Evolutionary conservation across 2,113 vertebrate genomes (phyloP).

Genomic region (Oreochromis aureus): DNA sequence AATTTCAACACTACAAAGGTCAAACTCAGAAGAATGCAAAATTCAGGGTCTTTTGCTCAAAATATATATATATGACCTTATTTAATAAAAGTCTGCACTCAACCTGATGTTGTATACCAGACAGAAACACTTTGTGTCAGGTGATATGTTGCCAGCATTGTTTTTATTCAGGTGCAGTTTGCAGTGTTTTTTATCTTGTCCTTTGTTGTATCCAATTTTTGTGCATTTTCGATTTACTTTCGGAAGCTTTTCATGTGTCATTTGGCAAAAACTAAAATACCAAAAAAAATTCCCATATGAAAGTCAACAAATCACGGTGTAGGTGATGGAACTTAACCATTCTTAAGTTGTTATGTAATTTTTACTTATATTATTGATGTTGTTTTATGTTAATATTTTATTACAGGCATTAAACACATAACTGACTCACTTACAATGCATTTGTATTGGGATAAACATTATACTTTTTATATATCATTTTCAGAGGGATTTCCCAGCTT

Average conservation of each 20-base stretch:
- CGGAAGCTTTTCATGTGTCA: rapidly evolving
- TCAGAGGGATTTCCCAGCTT: not conserved
- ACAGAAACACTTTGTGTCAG: not conserved
- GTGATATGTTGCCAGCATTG: not conserved
- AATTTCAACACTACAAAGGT: not conserved
- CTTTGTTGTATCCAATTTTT: not conserved
- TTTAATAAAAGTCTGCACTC: not conserved
- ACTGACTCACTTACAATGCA: not conserved
- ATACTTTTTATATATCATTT: not conserved
- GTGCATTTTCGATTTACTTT: not conserved
- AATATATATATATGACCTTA: not conserved
- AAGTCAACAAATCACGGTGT: not conserved
- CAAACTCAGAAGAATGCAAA: not conserved
- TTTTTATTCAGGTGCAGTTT: not conserved
- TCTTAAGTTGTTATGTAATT: not conserved
- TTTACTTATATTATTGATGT: not conserved
- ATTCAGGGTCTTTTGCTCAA: not conserved
- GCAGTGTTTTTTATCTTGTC: not conserved
- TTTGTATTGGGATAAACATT: not conserved
- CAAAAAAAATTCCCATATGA: not conserved
- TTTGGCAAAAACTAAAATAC: not conserved
- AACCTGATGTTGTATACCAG: not conserved
- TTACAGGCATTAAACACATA: not conserved
- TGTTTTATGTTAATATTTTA: not conserved
- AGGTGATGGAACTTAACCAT: not conserved